These are phyloP conservation scores for Gambelia wislizenii DNA, from an alignment of 2,797 vertebrate species.

Conservation along the genomic window DNA sequence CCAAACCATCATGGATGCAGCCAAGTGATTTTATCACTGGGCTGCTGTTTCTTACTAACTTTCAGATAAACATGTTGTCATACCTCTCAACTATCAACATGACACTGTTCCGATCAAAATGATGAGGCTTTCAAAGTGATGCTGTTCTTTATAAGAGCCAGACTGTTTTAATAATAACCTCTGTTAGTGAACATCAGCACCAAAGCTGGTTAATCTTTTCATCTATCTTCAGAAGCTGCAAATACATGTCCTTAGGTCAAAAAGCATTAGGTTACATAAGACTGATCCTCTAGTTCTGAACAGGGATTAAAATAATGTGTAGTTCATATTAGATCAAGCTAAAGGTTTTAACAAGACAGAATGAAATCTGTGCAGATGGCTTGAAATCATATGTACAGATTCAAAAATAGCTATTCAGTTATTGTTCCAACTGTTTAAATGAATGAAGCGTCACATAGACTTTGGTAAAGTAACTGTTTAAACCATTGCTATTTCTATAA, in stretches of 20 bases:
- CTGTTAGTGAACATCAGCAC: neutral
- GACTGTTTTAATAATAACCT: constrained; percentile 7
- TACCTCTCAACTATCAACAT: neutral
- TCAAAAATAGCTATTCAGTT: neutral
- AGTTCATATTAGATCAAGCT: constrained; percentile 24
- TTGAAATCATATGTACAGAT: neutral
- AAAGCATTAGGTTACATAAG: constrained; percentile 2
- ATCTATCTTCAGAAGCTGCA: constrained; percentile 13
- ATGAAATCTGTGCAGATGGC: neutral
- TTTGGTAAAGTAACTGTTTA: constrained; percentile 16
- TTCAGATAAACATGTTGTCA: neutral
- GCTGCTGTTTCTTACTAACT: neutral
- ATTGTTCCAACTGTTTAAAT: constrained; percentile 31
- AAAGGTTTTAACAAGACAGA: constrained; percentile 1
- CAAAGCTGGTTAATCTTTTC: neutral
- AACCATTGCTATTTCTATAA: neutral
- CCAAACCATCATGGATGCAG: neutral
- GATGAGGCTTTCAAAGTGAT: neutral
- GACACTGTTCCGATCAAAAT: neutral
- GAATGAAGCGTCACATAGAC: neutral
- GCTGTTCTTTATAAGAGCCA: neutral
- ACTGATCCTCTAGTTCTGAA: neutral
- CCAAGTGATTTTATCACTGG: neutral
- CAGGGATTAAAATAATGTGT: neutral
- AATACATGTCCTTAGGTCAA: neutral